A percentile compares a stretch with the other conserved stretches of the same genome.
phyloP scores from a whole-genome alignment of 2,888 invertebrate species.

The Rhagium mordax region DNA sequence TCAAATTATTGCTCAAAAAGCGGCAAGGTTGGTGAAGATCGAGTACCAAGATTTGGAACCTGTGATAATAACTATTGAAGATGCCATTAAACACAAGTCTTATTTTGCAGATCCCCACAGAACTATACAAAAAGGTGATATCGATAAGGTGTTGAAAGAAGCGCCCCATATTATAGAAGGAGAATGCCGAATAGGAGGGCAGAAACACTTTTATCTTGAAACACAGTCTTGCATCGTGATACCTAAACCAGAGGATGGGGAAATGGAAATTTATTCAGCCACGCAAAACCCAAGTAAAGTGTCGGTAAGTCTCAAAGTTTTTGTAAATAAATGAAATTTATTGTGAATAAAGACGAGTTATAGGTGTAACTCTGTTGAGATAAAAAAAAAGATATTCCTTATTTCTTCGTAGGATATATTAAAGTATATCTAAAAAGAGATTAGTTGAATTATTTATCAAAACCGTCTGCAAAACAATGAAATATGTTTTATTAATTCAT shows the following conservation, averaged over 20 bases:
- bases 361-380: too few species aligned
- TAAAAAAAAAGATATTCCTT: too few species aligned
- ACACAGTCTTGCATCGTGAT: constrained; percentile 82
- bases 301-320: constrained; percentile 70
- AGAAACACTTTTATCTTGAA: constrained; percentile 98
- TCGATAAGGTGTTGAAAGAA: constrained; percentile 77
- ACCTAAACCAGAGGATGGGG: constrained; percentile 85
- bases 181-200: constrained; percentile 86
- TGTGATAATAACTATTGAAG: constrained; percentile 89
- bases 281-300: constrained; percentile 89
- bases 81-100: constrained; percentile 85
- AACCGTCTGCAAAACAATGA: too few species aligned
- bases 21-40: constrained; percentile 83
- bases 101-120: constrained; percentile 77
- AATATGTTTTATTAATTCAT: too few species aligned
- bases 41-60: constrained; percentile 87
- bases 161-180: constrained; percentile 85
- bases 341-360: background rate
- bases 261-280: constrained; percentile 88
- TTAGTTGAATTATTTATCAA: too few species aligned
- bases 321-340: background rate
- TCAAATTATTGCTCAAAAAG: constrained; percentile 86
- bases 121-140: constrained; percentile 75
- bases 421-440: too few species aligned
- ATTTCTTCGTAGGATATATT: too few species aligned